Evolutionary conservation across 2,888 invertebrate species (phyloP), one percentile per base, ranked within the genome.

Genomic region (Panopea generosa): DNA sequence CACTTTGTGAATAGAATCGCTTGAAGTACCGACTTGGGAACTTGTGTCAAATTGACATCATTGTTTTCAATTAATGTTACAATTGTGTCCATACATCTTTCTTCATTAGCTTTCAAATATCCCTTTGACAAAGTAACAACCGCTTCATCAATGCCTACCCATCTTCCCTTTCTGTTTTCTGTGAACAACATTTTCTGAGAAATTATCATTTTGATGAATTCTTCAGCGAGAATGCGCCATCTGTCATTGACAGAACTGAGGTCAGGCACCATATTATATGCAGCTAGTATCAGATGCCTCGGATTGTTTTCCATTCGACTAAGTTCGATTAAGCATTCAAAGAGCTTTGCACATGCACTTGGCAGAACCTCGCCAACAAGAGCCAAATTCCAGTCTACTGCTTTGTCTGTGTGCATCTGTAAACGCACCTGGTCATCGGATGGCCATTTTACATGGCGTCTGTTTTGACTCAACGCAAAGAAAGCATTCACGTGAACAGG

Each of bases 401-500:
- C 55, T 27, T 43, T 70, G 20, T 70, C 70, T 40, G 38, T 38
- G 4, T 65, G 55, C 55, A 65, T 55, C 26, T 65, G 14, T n/a
- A 27, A 33, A 2, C 18, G 29, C 22, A 55, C 65, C 47, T 65
- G 65, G 16, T 65, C 65, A 18, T 53, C 53, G 11, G 65, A 55
- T 65, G 75, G 70, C 60, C 60, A 66, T 45, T 50, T 53, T 4
- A 76, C 45, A 47, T 76, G 60, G 11, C 75, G 45, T 40, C 75
- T 60, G 29, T 76, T 69, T 33, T 70, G 75, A 4, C 53, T 66
- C 0, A 76, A 26, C 22, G 69, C 75, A 52, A 76, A 76, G 27
- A 70, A 70, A 20, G 60, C 75, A 66, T 76, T 76, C 2, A 76
- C 24, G 50, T 76, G 70, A 6, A 76, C 70, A 20, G 75, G 75